These are phyloP conservation scores for Prenolepis imparis DNA, from an alignment of 2,888 invertebrate genomes.

Conservation along the genomic window DNA sequence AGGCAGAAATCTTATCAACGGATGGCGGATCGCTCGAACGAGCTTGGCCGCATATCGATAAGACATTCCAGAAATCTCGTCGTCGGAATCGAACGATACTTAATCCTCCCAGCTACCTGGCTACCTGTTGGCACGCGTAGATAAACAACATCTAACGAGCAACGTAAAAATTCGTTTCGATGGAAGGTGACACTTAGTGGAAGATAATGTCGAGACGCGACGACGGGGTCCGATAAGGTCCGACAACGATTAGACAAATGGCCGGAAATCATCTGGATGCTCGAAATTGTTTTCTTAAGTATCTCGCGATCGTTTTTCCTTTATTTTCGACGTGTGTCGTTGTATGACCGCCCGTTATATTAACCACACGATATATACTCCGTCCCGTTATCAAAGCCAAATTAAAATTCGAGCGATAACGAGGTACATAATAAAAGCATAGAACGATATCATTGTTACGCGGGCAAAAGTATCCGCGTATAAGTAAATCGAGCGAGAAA, in stretches of 20 bases:
- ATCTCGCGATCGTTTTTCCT: slow-evolving; percentile 11
- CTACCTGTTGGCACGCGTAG: not conserved
- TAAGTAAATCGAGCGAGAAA: not conserved
- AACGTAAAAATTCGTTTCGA: not conserved
- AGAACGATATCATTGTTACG: not conserved
- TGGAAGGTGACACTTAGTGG: not conserved
- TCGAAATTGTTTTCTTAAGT: not conserved
- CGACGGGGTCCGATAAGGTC: slow-evolving; percentile 16
- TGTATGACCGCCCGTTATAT: not conserved
- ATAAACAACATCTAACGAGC: not conserved
- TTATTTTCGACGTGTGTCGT: not conserved
- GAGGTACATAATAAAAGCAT: not conserved
- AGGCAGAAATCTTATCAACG: slow-evolving; percentile 17
- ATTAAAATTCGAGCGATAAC: not conserved
- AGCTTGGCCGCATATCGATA: slow-evolving; percentile 6
- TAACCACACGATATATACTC: not conserved
- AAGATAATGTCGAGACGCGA: not conserved
- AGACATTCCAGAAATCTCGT: not conserved
- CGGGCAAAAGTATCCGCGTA: not conserved
- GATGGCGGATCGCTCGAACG: not conserved
- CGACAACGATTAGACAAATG: slow-evolving; percentile 17
- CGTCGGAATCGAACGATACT: slow-evolving; percentile 8
- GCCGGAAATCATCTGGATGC: slow-evolving; percentile 26
- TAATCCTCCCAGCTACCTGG: not conserved
- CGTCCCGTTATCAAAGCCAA: not conserved